Evolutionary conservation across 2,797 vertebrate species (phyloP).

Genomic region (Phoeniculus purpureus): DNA sequence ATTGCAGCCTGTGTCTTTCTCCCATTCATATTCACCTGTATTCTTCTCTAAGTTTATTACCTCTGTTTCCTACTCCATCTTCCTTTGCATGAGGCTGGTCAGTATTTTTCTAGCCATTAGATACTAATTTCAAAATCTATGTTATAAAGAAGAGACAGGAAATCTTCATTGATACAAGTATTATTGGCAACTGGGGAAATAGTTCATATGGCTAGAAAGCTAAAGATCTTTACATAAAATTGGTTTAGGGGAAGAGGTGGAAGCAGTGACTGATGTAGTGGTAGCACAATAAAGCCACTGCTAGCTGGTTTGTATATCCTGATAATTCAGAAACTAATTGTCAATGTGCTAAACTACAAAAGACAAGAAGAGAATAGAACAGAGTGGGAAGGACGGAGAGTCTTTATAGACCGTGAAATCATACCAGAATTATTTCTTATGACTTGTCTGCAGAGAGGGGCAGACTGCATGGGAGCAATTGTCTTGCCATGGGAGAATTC

Average conservation of each 20-base stretch:
- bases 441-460: constrained; percentile 22
- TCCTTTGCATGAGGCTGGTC: neutral
- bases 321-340: constrained; percentile 8
- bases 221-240: neutral
- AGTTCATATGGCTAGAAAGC: neutral
- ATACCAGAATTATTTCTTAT: constrained; percentile 22
- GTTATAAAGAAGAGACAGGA: neutral
- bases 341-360: neutral
- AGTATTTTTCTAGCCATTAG: neutral
- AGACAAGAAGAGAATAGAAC: neutral
- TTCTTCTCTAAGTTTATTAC: neutral
- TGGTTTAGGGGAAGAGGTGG: neutral
- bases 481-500: constrained; percentile 57
- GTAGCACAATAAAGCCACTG: neutral
- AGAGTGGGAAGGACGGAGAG: neutral
- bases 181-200: neutral
- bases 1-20: neutral
- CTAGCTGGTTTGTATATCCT: neutral
- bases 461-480: constrained; percentile 26
- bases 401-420: constrained; percentile 41
- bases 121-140: neutral
- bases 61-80: neutral
- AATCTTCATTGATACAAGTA: neutral
- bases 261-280: neutral
- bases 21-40: neutral